Evolutionary conservation across 2,888 invertebrate species (phyloP).

Genomic region (Cryptus viduatorius): DNA sequence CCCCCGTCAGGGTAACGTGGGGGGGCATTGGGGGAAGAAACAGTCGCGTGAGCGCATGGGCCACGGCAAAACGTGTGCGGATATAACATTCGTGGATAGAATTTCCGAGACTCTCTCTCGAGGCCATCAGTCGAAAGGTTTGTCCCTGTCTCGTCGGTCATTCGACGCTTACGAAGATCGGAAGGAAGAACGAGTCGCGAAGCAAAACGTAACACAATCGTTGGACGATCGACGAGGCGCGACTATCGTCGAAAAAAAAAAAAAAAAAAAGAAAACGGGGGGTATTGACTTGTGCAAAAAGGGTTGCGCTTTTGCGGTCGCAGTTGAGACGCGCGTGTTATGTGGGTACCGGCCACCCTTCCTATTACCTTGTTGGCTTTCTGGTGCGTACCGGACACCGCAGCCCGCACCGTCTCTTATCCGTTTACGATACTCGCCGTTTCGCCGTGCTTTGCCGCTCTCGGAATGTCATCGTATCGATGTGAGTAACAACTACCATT

Average conservation of each 20-base stretch:
- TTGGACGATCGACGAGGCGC: background rate
- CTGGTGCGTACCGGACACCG: conserved; percentile 64
- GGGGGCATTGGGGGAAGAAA: conserved; percentile 18
- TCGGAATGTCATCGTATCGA: conserved; percentile 46
- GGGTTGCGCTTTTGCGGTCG: conserved; percentile 57
- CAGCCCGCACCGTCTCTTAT: conserved; percentile 48
- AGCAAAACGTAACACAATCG: background rate
- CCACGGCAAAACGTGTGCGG: conserved; percentile 56
- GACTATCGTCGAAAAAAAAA: background rate
- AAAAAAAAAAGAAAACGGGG: background rate
- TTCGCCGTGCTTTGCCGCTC: conserved; percentile 35
- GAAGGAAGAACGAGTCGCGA: background rate
- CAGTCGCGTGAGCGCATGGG: conserved; percentile 61
- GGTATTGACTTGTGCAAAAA: conserved; percentile 16
- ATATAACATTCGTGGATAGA: conserved; percentile 56
- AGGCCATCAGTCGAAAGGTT: conserved; percentile 63
- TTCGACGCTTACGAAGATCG: conserved; percentile 16
- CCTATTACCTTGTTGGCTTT: conserved; percentile 62
- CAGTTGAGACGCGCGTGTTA: conserved; percentile 59
- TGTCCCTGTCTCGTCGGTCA: conserved; percentile 52
- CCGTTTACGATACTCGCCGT: conserved; percentile 30
- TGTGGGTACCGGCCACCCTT: conserved; percentile 62
- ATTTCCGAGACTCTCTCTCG: conserved; percentile 52
- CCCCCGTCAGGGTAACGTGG: conserved; percentile 14
- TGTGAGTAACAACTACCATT: conserved; percentile 48